These are phyloP conservation scores for Epizoanthus fatuus DNA, from an alignment of 92 coral and sea anemone genomes.

Conservation along the genomic window DNA sequence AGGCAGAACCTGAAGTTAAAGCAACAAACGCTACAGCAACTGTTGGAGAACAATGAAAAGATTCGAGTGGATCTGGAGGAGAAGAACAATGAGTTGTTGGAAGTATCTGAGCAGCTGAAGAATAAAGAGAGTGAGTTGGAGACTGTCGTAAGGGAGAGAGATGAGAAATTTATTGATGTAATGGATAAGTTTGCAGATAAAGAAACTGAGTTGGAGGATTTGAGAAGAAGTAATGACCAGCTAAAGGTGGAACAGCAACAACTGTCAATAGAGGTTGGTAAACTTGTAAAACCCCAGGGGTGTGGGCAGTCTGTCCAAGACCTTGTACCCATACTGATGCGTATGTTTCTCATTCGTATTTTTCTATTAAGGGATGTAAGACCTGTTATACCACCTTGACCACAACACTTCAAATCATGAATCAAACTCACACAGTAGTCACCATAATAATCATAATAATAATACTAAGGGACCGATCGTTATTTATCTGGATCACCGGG, in stretches of 20 bases:
- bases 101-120: conserved; percentile 57
- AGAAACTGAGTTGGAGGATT: conserved; percentile 75
- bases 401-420: too few species aligned
- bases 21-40: conserved; percentile 84
- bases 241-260: conserved; percentile 67
- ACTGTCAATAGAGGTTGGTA: conserved; percentile 74
- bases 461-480: too few species aligned
- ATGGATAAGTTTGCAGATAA: conserved; percentile 85
- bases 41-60: conserved; percentile 85
- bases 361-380: too few species aligned
- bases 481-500: too few species aligned
- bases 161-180: conserved; percentile 71
- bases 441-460: too few species aligned
- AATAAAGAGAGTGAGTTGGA: conserved; percentile 71
- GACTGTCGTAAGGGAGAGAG: conserved; percentile 72
- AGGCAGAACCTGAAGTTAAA: conserved; percentile 88
- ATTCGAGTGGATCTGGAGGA: conserved; percentile 66
- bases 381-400: too few species aligned
- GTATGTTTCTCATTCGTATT: too few species aligned
- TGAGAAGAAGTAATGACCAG: conserved; percentile 64
- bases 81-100: conserved; percentile 50
- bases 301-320: neutral
- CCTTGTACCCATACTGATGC: too few species aligned
- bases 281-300: too few species aligned
- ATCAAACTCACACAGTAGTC: too few species aligned